A percentile compares a stretch with the other conserved stretches of the same genome.
Conservation (phyloP, 2,888 invertebrate genomes). For the Netelia melanura region DNA sequence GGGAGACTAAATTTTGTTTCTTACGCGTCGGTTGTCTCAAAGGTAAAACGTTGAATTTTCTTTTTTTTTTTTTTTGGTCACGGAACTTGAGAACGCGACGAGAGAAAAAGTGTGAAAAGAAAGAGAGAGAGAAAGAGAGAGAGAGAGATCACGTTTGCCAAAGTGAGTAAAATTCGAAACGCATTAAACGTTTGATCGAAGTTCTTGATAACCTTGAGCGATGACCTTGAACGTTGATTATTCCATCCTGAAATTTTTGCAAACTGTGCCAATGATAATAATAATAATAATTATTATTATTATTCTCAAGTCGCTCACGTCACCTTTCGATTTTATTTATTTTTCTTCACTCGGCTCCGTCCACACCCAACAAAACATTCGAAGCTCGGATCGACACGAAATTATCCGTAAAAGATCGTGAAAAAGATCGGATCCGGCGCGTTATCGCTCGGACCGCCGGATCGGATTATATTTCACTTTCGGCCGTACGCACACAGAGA, state of each 20-base stretch:
- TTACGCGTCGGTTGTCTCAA: slow-evolving; percentile 15
- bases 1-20: slow-evolving; percentile 10
- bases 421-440: slow-evolving; percentile 43
- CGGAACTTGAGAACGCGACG: no score
- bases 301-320: neutral
- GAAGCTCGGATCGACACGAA: slow-evolving; percentile 75
- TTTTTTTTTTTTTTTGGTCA: neutral
- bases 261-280: neutral
- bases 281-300: no score
- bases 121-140: no score
- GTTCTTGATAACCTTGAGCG: no score
- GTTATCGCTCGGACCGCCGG: slow-evolving; percentile 56
- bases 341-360: neutral
- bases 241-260: neutral
- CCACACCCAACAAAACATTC: slow-evolving; percentile 22
- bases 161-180: neutral
- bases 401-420: slow-evolving; percentile 75
- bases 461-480: slow-evolving; percentile 60
- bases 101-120: no score
- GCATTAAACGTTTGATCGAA: no score
- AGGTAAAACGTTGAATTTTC: neutral
- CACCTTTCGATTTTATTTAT: slow-evolving; percentile 56
- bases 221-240: neutral
- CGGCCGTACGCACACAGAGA: no score
- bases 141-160: neutral